Base-by-base conservation (phyloP, 2,888 invertebrate genomes). In the Plebejus argus region DNA sequence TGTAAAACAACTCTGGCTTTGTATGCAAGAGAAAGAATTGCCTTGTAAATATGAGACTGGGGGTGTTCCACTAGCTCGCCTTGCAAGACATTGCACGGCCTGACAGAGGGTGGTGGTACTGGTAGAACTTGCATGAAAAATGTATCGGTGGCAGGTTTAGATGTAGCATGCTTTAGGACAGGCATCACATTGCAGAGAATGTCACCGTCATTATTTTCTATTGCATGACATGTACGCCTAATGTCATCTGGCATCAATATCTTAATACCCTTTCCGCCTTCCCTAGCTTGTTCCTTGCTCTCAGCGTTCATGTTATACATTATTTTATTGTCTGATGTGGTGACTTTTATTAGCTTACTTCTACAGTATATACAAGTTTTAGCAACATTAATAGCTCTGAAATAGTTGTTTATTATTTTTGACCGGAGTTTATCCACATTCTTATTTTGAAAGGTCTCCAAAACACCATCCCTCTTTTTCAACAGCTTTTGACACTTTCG, bases 111-210 rank as follows among this genome's bases (percentile, higher is more conserved):
- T 0, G 99, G 99, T 28, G 98, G 95, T 0, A 99, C 99, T 4
- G 97, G 96, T 28, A 99, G 87, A 0, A 96, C 91, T 81, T 98
- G 96, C 88, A 98, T 95, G 86, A 99, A 99, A 87, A 99, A 97
- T 77, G 97, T 88, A 90, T 99, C 98, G 0, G 97, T 97, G 0
- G 98, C 96, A 82, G 95, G 90, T 78, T 94, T 91, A 0, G 86
- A 82, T 1, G 91, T 89, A 6, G 95, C 84, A 79, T 90, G 84
- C 79, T 90, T 92, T 0, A 98, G 88, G 72, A 97, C 93, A 0
- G 98, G 97, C 78, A 96, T 95, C n/a, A 98, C 90, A n/a, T 95
- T 88, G 79, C 90, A 89, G 3, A 99, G 86, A 7, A 98, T 91
- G 0, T 96, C 95, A 66, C 95, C 93, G 84, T 99, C 97, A 82